A percentile compares a stretch with the other conserved stretches of the same genome.
Evolutionary conservation across 2,113 vertebrate species (phyloP).

Genomic region (Thamnaconus septentrionalis): DNA sequence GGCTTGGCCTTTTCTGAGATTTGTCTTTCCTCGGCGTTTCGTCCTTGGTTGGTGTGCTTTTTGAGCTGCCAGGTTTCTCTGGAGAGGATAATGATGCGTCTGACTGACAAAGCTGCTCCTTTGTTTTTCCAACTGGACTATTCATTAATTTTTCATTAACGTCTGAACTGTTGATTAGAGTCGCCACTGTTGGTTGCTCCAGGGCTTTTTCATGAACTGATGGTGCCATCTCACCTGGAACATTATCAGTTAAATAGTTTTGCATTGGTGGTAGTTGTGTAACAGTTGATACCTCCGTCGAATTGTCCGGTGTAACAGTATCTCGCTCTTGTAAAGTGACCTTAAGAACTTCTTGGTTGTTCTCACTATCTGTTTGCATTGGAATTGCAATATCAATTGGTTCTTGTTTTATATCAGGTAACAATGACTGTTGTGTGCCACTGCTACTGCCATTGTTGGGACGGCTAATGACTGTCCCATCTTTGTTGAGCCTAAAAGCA

Average conservation of each 20-base stretch:
- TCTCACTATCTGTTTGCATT: conserved; percentile 39
- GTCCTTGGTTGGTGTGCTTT: conserved; percentile 65
- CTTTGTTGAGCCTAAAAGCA: conserved; percentile 67
- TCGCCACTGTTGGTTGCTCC: conserved; percentile 21
- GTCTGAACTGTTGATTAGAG: conserved; percentile 37
- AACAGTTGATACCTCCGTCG: conserved; percentile 53
- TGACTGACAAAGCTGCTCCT: conserved; percentile 24
- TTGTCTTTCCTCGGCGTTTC: conserved; percentile 69
- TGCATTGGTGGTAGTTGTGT: conserved; percentile 58
- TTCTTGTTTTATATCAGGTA: conserved; percentile 64
- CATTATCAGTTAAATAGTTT: conserved; percentile 41
- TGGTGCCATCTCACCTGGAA: conserved; percentile 19
- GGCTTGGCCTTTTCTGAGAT: conserved; percentile 66
- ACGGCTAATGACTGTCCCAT: background rate
- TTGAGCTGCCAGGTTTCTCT: conserved; percentile 69
- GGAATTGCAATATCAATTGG: conserved; percentile 66
- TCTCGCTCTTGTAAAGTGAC: conserved; percentile 21
- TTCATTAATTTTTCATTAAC: conserved; percentile 34
- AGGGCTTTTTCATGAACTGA: conserved; percentile 15
- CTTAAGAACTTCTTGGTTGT: conserved; percentile 22
- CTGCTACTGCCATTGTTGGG: conserved; percentile 19
- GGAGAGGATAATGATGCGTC: conserved; percentile 38
- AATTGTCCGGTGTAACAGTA: conserved; percentile 14
- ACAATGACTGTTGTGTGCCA: background rate
- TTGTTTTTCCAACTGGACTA: conserved; percentile 38